Evolutionary conservation across 1,140 invertebrate genomes (phyloP), one percentile per base, ranked within the genome.

Genomic region (Penaeus vannamei): DNA sequence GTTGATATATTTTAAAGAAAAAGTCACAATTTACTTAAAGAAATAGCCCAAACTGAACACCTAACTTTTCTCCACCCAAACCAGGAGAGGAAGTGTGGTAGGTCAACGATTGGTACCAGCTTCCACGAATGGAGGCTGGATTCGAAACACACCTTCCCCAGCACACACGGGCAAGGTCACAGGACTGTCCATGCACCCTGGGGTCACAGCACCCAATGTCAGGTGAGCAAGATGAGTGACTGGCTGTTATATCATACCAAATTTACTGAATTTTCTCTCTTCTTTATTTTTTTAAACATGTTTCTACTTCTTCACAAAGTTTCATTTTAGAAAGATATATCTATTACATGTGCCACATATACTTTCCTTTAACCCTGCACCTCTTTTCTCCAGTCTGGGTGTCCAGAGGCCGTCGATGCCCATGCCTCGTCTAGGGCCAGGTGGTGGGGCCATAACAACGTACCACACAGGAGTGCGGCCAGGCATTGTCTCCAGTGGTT

Each of bases 61-160:
- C 12, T 1, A 53, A 53, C 10, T 53, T 0, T 17, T 10, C 53
- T 53, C 53, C 1, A 8, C 53, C 53, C 53, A 17, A 53, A 53
- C 7, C 29, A 90, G 88, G 29, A 84, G 88, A 29, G 46, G 88
- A 61, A 83, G 64, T 90, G 84, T 86, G 42, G 77, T 85, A 32
- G 84, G 88, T 22, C 88, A 90, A 79, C 83, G 88, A 20, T 84
- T 90, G n/a, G 80, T 83, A 12, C 84, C 84, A 20, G 84, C 69
- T 19, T 85, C 82, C 4, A 85, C 72, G 12, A 72, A 62, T 85
- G 84, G 76, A 5, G 84, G 88, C 8, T 80, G 86, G 77, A 62
- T n/a, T 26, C 60, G 88, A 53, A 32, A 77, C 36, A 66, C 83
- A n/a, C 84, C 88, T 2, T 81, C 88, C 32, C 82, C 87, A 17